phyloP scores from a whole-genome alignment of 2,797 vertebrate genomes.

The Crocidura indochinensis region DNA sequence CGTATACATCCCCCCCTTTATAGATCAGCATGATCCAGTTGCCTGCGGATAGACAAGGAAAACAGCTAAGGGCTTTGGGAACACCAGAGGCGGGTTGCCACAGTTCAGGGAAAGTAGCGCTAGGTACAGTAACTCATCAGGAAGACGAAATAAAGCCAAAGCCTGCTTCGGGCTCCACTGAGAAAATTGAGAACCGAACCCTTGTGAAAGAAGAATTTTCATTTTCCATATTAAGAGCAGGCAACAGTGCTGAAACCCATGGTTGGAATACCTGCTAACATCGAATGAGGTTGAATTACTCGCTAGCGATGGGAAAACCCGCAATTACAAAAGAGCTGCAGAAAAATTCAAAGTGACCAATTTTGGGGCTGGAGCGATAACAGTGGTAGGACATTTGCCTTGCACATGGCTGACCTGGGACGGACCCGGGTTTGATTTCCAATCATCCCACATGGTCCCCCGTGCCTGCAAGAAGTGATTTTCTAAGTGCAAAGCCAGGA shows the following conservation, averaged over 20 bases:
- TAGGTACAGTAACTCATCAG: constrained; percentile 33
- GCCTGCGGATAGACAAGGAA: constrained; percentile 89
- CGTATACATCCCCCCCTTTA: constrained; percentile 91
- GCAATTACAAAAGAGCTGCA: constrained; percentile 29
- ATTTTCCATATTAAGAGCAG: constrained; percentile 36
- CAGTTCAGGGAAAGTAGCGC: background rate
- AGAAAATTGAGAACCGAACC: background rate
- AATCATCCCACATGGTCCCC: no score
- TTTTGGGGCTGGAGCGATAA: background rate
- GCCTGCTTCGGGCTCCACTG: background rate
- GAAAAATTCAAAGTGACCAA: constrained; percentile 23
- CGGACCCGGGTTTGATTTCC: no score
- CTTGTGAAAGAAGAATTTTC: constrained; percentile 21
- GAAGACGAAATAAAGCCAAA: background rate
- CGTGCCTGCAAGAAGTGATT: no score
- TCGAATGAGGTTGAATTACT: constrained; percentile 39
- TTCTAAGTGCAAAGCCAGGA: no score
- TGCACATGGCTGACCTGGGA: no score
- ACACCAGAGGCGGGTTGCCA: background rate
- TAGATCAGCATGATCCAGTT: constrained; percentile 97
- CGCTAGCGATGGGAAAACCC: background rate
- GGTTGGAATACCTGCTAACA: constrained; percentile 57
- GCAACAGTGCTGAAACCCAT: constrained; percentile 4
- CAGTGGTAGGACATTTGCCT: no score
- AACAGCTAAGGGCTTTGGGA: constrained; percentile 1